Base-by-base conservation (phyloP, 2,113 vertebrate species). In the human (Homo sapiens) region DNA sequence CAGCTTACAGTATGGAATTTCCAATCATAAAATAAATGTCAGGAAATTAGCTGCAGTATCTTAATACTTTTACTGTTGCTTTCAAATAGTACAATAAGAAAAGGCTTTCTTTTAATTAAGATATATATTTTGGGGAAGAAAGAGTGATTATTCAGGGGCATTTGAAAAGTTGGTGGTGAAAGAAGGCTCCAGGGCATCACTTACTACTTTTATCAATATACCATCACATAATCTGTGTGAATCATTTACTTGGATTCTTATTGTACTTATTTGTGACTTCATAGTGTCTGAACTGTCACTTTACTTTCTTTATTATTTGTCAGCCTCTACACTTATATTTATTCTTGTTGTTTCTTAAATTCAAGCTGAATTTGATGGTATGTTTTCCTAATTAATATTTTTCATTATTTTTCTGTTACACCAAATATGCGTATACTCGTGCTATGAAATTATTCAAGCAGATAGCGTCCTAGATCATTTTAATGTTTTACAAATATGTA, bases 1-100 rank as follows among this genome's bases (percentile, higher is more conserved):
- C 22, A 17, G 8, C 72, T 90, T 68, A 68, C 35, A 93, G 25
- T 25, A 57, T n/a, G 40, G 79, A 84, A 66, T 95, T 83, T 89
- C 70, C n/a, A 96, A 32, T 92, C 25, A 80, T 90, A 43, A 86
- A 90, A 84, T 96, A 78, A 94, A 84, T 89, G 9, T 64, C 35
- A 87, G 14, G 10, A 84, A 97, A 64, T 91, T 30, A 66, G 6
- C 5, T 87, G 3, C 3, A 43, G 1, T 75, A 30, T 57, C 0
- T 32, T 94, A 76, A 66, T 85, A 90, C 68, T 43, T 70, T 0
- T 81, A 18, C 38, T 94, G 30, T 61, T 93, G 50, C 9, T 55
- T 81, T 90, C 4, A 79, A 43, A 78, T 12, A 64, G 27, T 45
- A n/a, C 1, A 75, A n/a, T 0, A 75, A 18, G 9, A 94, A 85